Conservation (phyloP, 2,113 vertebrate genomes). For the Lathamus discolor region DNA sequence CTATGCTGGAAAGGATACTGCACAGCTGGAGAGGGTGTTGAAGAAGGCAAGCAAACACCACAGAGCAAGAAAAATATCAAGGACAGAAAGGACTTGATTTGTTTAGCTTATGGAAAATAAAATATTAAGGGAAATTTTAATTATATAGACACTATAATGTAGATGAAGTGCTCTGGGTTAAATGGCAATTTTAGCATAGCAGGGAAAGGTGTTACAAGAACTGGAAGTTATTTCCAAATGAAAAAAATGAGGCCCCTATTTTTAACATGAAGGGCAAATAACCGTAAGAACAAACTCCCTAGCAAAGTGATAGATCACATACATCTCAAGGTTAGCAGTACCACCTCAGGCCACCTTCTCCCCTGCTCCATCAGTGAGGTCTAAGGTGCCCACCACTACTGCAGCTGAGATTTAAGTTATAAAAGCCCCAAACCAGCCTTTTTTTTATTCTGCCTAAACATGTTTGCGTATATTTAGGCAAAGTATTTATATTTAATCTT, state of each 20-base stretch:
- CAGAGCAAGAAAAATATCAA: background rate
- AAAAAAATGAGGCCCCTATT: background rate
- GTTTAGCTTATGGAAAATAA: background rate
- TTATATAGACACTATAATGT: accelerated
- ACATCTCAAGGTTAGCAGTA: background rate
- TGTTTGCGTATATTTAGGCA: background rate
- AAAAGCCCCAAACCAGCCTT: background rate
- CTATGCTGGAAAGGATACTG: background rate
- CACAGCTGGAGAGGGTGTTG: background rate
- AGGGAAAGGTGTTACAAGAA: background rate
- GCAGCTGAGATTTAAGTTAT: background rate
- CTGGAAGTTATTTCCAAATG: background rate
- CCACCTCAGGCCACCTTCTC: background rate
- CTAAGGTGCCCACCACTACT: background rate
- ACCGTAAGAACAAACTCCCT: background rate
- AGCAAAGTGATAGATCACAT: background rate
- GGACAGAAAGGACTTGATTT: background rate
- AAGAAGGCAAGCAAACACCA: background rate
- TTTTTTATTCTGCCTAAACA: background rate
- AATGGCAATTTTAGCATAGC: background rate
- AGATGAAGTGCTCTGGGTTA: background rate
- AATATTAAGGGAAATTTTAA: background rate
- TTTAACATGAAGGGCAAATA: background rate
- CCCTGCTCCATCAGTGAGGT: accelerated
- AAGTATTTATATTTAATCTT: background rate